These are phyloP conservation scores for Agrilus cyanescens DNA, from an alignment of 2,888 invertebrate genomes.

Conservation along the genomic window DNA sequence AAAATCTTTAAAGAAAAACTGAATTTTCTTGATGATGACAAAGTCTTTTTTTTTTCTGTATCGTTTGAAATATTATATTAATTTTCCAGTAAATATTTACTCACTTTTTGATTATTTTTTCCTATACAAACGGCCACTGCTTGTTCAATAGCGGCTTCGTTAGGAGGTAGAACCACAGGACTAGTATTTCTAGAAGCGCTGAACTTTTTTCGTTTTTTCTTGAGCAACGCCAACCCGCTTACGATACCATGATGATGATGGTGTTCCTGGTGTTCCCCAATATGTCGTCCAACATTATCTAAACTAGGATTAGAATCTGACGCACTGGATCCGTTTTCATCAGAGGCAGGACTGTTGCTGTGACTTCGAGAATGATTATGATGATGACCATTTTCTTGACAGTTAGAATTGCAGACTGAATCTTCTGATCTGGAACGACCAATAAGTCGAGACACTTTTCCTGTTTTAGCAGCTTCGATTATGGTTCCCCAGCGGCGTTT, in stretches of 20 bases:
- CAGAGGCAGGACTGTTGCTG: constrained; percentile 47
- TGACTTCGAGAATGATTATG: constrained; percentile 36
- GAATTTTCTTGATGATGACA: background rate
- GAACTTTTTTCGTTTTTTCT: constrained; percentile 73
- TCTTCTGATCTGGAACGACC: constrained; percentile 74
- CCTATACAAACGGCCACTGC: constrained; percentile 25
- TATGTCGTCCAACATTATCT: constrained; percentile 25
- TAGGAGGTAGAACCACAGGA: constrained; percentile 40
- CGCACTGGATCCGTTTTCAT: constrained; percentile 59
- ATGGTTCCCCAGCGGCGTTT: constrained; percentile 74
- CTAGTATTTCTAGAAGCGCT: constrained; percentile 63
- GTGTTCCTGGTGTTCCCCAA: constrained; percentile 24
- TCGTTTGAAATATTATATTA: no score
- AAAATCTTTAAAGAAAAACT: background rate
- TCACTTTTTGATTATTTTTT: constrained; percentile 24
- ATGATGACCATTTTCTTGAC: constrained; percentile 39
- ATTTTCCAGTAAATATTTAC: no score
- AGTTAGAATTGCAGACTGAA: constrained; percentile 54
- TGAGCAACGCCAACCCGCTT: constrained; percentile 59
- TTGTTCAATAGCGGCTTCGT: constrained; percentile 35
- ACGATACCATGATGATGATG: constrained; percentile 33
- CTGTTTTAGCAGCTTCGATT: constrained; percentile 76
- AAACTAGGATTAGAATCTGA: constrained; percentile 60
- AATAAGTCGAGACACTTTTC: constrained; percentile 66
- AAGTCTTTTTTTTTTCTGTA: no score